These are phyloP conservation scores for Porites divaricata DNA, from an alignment of 92 coral and sea anemone genomes.

Conservation along the genomic window DNA sequence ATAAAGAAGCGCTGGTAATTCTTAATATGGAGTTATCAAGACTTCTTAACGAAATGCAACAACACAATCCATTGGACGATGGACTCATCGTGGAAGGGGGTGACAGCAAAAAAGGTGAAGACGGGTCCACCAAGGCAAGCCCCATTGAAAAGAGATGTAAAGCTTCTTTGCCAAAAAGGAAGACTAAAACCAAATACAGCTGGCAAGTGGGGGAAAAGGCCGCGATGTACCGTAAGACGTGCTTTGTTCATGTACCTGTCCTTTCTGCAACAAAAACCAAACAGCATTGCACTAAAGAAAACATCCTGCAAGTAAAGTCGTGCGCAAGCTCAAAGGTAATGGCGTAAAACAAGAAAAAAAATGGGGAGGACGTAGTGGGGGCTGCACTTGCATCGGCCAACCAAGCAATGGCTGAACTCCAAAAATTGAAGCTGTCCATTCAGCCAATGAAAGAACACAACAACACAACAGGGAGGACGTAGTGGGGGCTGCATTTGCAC, in stretches of 20 bases:
- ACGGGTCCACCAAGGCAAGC: neutral
- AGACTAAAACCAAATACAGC: slow-evolving; percentile 18
- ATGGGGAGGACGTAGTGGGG: neutral
- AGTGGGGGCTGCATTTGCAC: too few species aligned
- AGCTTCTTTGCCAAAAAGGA: neutral
- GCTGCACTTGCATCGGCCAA: too few species aligned
- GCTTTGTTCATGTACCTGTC: slow-evolving; percentile 10
- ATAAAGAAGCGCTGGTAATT: neutral
- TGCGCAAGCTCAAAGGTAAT: neutral
- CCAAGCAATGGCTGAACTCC: too few species aligned
- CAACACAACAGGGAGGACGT: too few species aligned
- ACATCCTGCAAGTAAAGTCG: neutral
- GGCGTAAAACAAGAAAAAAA: neutral
- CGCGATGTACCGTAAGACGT: slow-evolving; percentile 14
- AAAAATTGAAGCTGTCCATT: too few species aligned
- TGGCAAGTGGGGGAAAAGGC: slow-evolving; percentile 51
- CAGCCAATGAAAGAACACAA: too few species aligned
- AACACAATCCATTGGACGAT: slow-evolving; percentile 22
- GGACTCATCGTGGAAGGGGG: slow-evolving; percentile 29
- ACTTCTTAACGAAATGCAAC: neutral
- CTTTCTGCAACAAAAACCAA: neutral
- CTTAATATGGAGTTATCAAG: neutral
- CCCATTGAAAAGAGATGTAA: neutral
- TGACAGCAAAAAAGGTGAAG: neutral
- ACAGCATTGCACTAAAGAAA: too few species aligned